A percentile compares a stretch with the other conserved stretches of the same genome.
Evolutionary conservation across 2,797 vertebrate genomes (phyloP).

Genomic region (Lagodon rhomboides): DNA sequence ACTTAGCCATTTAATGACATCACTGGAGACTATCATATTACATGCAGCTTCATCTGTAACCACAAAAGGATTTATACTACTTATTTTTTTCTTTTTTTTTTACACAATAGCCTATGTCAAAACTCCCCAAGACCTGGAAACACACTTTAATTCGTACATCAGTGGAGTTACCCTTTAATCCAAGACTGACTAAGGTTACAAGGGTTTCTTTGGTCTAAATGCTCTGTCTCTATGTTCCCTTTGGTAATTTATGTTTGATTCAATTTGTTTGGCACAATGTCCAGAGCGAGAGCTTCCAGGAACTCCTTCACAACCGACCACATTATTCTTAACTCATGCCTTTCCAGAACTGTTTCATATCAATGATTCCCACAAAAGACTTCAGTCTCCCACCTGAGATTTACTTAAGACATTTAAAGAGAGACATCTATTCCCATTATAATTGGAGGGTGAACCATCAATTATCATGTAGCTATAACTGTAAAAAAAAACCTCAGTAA

Average conservation of each 20-base stretch:
- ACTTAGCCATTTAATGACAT: too few species aligned
- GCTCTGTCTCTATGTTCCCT: background rate
- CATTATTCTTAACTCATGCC: background rate
- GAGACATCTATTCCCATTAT: background rate
- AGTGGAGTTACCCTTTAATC: too few species aligned
- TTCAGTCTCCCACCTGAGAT: background rate
- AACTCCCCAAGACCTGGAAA: too few species aligned
- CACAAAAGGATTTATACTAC: too few species aligned
- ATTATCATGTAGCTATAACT: background rate
- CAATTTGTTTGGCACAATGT: conserved; percentile 44
- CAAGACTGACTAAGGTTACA: background rate
- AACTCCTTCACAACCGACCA: conserved; percentile 16
- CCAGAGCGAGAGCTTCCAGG: conserved; percentile 1
- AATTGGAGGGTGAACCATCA: background rate
- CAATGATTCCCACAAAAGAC: background rate
- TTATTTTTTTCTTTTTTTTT: too few species aligned
- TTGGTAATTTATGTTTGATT: conserved; percentile 14
- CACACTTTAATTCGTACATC: too few species aligned
- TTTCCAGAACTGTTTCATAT: background rate
- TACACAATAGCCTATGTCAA: too few species aligned
- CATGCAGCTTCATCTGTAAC: too few species aligned
- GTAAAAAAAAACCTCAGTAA: background rate
- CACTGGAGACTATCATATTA: too few species aligned
- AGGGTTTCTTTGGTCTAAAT: background rate
- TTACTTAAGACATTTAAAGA: background rate